A percentile compares a stretch with the other conserved stretches of the same genome.
Evolutionary conservation across 2,888 invertebrate species (phyloP).

Genomic region (Oithona nana): DNA sequence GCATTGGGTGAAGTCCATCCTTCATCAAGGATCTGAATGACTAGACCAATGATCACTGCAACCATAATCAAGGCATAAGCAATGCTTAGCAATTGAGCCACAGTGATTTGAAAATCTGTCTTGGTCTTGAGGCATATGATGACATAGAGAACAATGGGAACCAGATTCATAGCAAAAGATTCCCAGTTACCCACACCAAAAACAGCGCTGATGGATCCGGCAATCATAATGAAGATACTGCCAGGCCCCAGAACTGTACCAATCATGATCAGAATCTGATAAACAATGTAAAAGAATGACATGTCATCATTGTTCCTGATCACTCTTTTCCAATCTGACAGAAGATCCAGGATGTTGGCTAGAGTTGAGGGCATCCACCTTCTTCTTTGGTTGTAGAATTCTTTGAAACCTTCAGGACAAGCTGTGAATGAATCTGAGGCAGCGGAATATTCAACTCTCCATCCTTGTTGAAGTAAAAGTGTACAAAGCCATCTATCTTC

Average conservation of each 20-base stretch:
- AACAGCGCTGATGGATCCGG: slow-evolving; percentile 8
- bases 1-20: slow-evolving; percentile 63
- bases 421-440: slow-evolving; percentile 26
- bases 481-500: slow-evolving; percentile 37
- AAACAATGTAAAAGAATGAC: slow-evolving; percentile 28
- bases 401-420: slow-evolving; percentile 36
- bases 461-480: slow-evolving; percentile 34
- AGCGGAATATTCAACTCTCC: slow-evolving; percentile 30
- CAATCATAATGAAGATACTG: slow-evolving; percentile 28
- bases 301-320: slow-evolving; percentile 35
- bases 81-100: slow-evolving; percentile 24
- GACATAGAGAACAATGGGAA: slow-evolving; percentile 46
- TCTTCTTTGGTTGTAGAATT: slow-evolving; percentile 37
- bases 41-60: slow-evolving; percentile 25
- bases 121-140: slow-evolving; percentile 46
- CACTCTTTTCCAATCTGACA: slow-evolving; percentile 30
- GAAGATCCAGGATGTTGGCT: slow-evolving; percentile 37
- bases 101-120: slow-evolving; percentile 43
- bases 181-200: slow-evolving; percentile 26
- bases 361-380: slow-evolving; percentile 39
- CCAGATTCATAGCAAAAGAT: slow-evolving; percentile 43
- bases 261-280: slow-evolving; percentile 29
- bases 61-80: slow-evolving; percentile 28
- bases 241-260: slow-evolving; percentile 35
- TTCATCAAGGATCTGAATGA: slow-evolving; percentile 21